Conservation (phyloP, 2,888 invertebrate genomes). For the Coelinius sp. region DNA sequence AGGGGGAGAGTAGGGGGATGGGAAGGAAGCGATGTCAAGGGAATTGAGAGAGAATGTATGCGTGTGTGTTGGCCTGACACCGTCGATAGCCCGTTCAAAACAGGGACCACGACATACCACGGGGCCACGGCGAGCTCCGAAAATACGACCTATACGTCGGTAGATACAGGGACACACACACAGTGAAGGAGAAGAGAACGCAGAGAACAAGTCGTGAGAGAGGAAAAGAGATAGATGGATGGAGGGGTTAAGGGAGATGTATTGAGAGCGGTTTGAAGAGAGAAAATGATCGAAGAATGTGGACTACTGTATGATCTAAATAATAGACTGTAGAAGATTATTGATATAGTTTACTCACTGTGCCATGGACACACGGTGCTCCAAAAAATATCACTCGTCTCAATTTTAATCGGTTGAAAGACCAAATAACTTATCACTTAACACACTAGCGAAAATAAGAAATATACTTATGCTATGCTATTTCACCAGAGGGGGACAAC, state of each 20-base stretch:
- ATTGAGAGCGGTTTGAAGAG: slow-evolving; percentile 50
- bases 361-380: slow-evolving; percentile 44
- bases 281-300: slow-evolving; percentile 17
- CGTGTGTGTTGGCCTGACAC: slow-evolving; percentile 17
- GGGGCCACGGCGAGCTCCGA: slow-evolving; percentile 36
- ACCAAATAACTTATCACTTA: slow-evolving; percentile 17
- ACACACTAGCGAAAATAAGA: not conserved
- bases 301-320: slow-evolving; percentile 24
- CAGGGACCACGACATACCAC: slow-evolving; percentile 21
- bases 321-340: not conserved
- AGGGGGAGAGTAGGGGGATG: not conserved
- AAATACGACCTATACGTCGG: slow-evolving; percentile 35
- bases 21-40: slow-evolving; percentile 6
- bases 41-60: slow-evolving; percentile 9
- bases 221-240: slow-evolving; percentile 37
- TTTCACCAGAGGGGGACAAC: not conserved
- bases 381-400: slow-evolving; percentile 48
- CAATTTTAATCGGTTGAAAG: slow-evolving; percentile 9
- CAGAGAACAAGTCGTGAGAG: slow-evolving; percentile 30
- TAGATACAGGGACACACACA: slow-evolving; percentile 33
- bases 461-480: slow-evolving; percentile 1
- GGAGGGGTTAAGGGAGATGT: slow-evolving; percentile 45
- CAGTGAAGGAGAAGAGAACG: slow-evolving; percentile 29
- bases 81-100: slow-evolving; percentile 22
- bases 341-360: slow-evolving; percentile 43